Percentiles rank a stretch among this genome's conserved stretches.
Evolutionary conservation across 92 coral and sea anemone species (phyloP).

Genomic region (Pocillopora meandrina): DNA sequence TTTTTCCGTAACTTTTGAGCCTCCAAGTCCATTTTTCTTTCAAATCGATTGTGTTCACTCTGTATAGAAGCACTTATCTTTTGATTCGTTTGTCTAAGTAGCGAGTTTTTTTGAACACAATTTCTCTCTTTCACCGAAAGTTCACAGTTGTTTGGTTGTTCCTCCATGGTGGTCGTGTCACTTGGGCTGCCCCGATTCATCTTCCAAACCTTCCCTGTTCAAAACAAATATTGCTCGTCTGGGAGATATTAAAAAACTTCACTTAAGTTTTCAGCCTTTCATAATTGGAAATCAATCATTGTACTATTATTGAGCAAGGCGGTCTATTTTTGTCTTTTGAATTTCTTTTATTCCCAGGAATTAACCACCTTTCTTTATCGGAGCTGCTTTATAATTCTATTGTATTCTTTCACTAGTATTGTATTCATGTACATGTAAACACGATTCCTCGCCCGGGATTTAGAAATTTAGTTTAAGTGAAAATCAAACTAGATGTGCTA

Average conservation of each 20-base stretch:
- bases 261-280: not conserved
- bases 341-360: slow-evolving; percentile 13
- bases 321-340: slow-evolving; percentile 11
- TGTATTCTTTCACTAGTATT: no score
- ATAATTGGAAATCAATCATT: slow-evolving; percentile 37
- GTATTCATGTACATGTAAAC: no score
- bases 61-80: slow-evolving; percentile 17
- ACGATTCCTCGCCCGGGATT: not conserved
- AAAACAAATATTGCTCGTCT: not conserved
- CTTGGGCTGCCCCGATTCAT: not conserved
- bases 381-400: no score
- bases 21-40: slow-evolving; percentile 49
- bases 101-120: slow-evolving; percentile 24
- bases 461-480: not conserved
- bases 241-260: not conserved
- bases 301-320: slow-evolving; percentile 10
- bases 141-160: not conserved
- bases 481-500: not conserved
- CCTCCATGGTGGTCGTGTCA: slow-evolving; percentile 2
- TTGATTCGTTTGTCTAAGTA: slow-evolving; percentile 13
- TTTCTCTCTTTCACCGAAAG: slow-evolving; percentile 24
- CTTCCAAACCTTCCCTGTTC: not conserved
- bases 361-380: not conserved
- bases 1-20: slow-evolving; percentile 43
- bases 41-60: slow-evolving; percentile 49